These are phyloP conservation scores for Pristionchus arcanus DNA, from an alignment of 2,888 invertebrate genomes.

Conservation along the genomic window DNA sequence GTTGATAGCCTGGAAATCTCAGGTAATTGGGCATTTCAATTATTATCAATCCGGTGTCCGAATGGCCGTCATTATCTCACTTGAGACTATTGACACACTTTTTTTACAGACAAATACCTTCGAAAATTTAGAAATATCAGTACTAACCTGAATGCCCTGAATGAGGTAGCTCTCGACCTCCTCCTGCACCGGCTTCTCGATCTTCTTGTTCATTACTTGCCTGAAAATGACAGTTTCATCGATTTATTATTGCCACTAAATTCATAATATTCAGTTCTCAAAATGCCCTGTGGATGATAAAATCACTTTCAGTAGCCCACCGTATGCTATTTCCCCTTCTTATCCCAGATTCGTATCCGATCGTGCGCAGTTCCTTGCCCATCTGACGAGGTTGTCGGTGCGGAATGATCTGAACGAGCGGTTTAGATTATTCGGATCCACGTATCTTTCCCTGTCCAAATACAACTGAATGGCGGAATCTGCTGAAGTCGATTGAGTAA, in stretches of 20 bases:
- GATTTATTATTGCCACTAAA: neutral
- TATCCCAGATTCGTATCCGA: slow-evolving; percentile 85
- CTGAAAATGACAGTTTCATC: slow-evolving; percentile 9
- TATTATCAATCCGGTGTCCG: neutral
- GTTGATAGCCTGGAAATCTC: slow-evolving; percentile 83
- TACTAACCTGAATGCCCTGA: slow-evolving; percentile 90
- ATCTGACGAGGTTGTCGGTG: slow-evolving; percentile 20
- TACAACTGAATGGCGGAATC: too few relatives aligned
- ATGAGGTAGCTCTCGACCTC: slow-evolving; percentile 88
- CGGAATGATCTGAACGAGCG: slow-evolving; percentile 45
- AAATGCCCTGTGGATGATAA: too few relatives aligned
- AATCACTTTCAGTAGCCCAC: neutral
- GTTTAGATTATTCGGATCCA: neutral
- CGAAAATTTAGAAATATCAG: too few relatives aligned
- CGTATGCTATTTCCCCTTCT: slow-evolving; percentile 60
- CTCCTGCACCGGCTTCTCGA: slow-evolving; percentile 82
- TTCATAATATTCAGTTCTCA: too few relatives aligned
- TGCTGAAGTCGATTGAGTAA: too few relatives aligned
- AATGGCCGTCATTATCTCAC: too few relatives aligned
- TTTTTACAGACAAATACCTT: too few relatives aligned
- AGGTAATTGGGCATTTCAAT: neutral
- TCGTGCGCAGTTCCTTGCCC: slow-evolving; percentile 91
- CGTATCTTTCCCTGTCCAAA: neutral
- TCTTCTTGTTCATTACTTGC: slow-evolving; percentile 57
- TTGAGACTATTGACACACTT: too few relatives aligned